A percentile compares a stretch with the other conserved stretches of the same genome.
These are phyloP conservation scores for Labroides dimidiatus DNA, from an alignment of 2,797 vertebrate genomes.

Conservation along the genomic window DNA sequence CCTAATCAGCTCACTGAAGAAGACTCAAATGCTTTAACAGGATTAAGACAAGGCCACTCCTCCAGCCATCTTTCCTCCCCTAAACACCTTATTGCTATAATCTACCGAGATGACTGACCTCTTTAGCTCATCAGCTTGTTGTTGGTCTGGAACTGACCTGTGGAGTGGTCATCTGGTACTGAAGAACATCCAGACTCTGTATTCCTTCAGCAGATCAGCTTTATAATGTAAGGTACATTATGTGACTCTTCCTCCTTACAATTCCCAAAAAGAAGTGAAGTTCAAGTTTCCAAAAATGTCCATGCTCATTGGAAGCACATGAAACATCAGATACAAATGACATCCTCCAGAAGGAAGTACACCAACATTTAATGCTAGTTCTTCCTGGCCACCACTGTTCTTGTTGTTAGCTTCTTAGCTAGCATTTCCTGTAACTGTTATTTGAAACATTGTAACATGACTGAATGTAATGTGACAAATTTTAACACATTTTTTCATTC, in stretches of 20 bases:
- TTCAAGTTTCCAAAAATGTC: not conserved
- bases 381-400: not conserved
- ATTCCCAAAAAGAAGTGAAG: no score
- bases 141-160: slow-evolving; percentile 39
- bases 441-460: no score
- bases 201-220: not conserved
- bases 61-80: slow-evolving; percentile 57
- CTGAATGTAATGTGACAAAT: no score
- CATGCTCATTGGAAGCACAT: not conserved
- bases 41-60: slow-evolving; percentile 75
- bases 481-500: no score
- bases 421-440: no score
- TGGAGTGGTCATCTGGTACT: not conserved
- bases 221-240: not conserved
- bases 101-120: slow-evolving; percentile 70
- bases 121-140: slow-evolving; percentile 65
- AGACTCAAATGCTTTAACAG: slow-evolving; percentile 78
- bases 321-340: not conserved
- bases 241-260: no score
- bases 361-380: not conserved
- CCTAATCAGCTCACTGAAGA: slow-evolving; percentile 81
- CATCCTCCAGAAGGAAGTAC: not conserved
- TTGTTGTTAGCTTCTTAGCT: not conserved
- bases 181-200: slow-evolving; percentile 4
- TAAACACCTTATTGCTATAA: slow-evolving; percentile 76